A percentile compares a stretch with the other conserved stretches of the same genome.
These are phyloP conservation scores for Amorpha juglandis DNA, from an alignment of 2,888 invertebrate genomes.

Conservation along the genomic window DNA sequence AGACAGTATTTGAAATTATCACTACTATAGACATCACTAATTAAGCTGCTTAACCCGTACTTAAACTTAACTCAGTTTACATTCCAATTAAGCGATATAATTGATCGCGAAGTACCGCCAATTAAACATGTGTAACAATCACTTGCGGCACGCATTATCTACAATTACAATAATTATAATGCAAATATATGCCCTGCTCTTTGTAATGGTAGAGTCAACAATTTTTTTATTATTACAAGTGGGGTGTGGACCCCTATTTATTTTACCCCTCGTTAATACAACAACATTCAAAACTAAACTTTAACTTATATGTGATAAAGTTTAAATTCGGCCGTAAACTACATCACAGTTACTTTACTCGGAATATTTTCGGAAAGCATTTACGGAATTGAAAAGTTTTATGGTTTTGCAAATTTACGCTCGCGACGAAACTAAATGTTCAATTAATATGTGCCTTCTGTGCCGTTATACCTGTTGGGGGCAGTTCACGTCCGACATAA, in stretches of 20 bases:
- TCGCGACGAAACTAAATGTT: slow-evolving; percentile 14
- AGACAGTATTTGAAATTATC: too few species aligned
- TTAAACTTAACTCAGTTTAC: slow-evolving; percentile 2
- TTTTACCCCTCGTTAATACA: slow-evolving; percentile 35
- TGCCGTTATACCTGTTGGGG: neutral
- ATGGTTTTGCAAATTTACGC: slow-evolving; percentile 35
- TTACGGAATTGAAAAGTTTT: slow-evolving; percentile 63
- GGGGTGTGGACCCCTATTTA: slow-evolving; percentile 44
- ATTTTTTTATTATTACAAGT: slow-evolving; percentile 64
- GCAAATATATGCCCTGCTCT: slow-evolving; percentile 65
- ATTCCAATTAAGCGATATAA: slow-evolving; percentile 7
- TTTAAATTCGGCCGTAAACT: slow-evolving; percentile 29
- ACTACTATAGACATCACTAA: neutral
- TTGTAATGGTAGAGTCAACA: slow-evolving; percentile 66
- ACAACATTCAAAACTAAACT: slow-evolving; percentile 34
- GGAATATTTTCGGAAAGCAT: slow-evolving; percentile 59
- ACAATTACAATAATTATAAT: slow-evolving; percentile 57
- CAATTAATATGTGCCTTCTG: slow-evolving; percentile 13
- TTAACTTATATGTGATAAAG: slow-evolving; percentile 27
- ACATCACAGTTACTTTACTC: slow-evolving; percentile 45
- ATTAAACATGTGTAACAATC: slow-evolving; percentile 39
- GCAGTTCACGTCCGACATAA: neutral
- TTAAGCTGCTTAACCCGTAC: neutral
- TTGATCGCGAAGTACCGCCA: slow-evolving; percentile 29
- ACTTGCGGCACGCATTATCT: slow-evolving; percentile 41